Base-by-base conservation (phyloP, 2,797 vertebrate species). In the Moxostoma hubbsi region DNA sequence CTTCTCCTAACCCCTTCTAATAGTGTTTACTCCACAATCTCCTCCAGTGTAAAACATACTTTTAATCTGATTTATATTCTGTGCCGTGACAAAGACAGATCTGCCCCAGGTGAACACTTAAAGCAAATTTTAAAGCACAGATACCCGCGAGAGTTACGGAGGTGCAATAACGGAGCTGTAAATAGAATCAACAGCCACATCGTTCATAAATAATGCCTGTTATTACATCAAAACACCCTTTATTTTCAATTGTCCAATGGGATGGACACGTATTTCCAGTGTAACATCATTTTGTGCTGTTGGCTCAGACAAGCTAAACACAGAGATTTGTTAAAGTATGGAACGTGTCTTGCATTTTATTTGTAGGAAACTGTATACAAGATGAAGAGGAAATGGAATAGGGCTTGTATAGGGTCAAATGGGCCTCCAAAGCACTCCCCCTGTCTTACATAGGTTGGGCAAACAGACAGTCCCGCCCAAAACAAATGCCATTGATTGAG, bases 41-140 rank as follows among this genome's bases (percentile, higher is more conserved):
- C 24, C 24, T 36, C 6, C 15, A 62, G 24, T 62, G 53, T 57
- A 54, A 66, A 75, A 49, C 16, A 66, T 36, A 66, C 53, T 36
- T 55, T 58, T 57, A 75, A 11, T 43, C 62, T 65, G 62, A 65
- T 75, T 66, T 49, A 66, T 55, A 49, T 11, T 11, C 12, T 72
- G 6, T 24, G 63, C 54, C 10, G 15, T 13, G 55, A 73, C 79
- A 77, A 73, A 63, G 64, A 77, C 18, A 50, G 69, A 77, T 53
- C 67, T 71, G 15, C 65, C 78, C 74, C 73, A 72, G 49, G 71
- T 75, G 78, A 77, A 47, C 12, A 57, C 49, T 77, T 59, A 83
- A 77, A 77, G 64, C 49, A 73, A 55, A 77, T 74, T 49, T 55
- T 58, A 81, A 69, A 77, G 13, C 74, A 70, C 64, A 81, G 79